Evolutionary conservation across 35 echinoderm and acorn worm species (phyloP).

Genomic region (Holothuria glaberrima): DNA sequence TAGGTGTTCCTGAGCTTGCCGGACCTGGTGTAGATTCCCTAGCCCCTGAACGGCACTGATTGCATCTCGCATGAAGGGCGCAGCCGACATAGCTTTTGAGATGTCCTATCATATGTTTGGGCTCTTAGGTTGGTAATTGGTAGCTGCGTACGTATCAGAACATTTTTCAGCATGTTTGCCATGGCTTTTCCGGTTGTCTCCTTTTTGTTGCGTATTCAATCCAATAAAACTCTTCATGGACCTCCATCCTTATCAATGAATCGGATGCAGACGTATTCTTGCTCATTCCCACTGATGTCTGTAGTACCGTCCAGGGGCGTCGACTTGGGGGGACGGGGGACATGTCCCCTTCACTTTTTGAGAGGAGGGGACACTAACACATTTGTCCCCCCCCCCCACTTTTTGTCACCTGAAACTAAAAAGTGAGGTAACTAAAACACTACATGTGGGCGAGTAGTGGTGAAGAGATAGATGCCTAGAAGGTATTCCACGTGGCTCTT

Average conservation of each 20-base stretch:
- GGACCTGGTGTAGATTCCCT: slow-evolving; percentile 45
- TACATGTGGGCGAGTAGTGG: too few relatives aligned
- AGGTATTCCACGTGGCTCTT: too few relatives aligned
- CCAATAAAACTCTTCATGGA: too few relatives aligned
- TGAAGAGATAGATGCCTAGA: too few relatives aligned
- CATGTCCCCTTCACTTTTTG: too few relatives aligned
- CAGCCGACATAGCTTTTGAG: too few relatives aligned
- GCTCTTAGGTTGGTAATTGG: slow-evolving; percentile 51
- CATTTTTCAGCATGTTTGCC: background rate
- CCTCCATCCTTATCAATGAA: slow-evolving; percentile 36
- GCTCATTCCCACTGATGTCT: slow-evolving; percentile 62
- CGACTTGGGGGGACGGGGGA: too few relatives aligned
- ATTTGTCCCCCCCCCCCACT: too few relatives aligned
- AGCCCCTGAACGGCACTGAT: slow-evolving; percentile 56
- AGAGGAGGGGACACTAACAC: too few relatives aligned
- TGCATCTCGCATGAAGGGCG: slow-evolving; percentile 51
- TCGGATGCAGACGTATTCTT: slow-evolving; percentile 54
- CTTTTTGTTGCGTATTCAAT: slow-evolving; percentile 22
- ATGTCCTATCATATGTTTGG: slow-evolving; percentile 77
- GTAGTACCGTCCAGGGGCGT: too few relatives aligned
- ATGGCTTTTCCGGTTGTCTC: slow-evolving; percentile 35
- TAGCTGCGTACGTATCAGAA: slow-evolving; percentile 30
- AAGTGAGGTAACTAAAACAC: too few relatives aligned
- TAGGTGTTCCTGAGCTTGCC: slow-evolving; percentile 59
- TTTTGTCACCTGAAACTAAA: too few relatives aligned